Evolutionary conservation across 2,888 invertebrate species (phyloP), one percentile per base, ranked within the genome.

Genomic region (Morpho achilles): DNA sequence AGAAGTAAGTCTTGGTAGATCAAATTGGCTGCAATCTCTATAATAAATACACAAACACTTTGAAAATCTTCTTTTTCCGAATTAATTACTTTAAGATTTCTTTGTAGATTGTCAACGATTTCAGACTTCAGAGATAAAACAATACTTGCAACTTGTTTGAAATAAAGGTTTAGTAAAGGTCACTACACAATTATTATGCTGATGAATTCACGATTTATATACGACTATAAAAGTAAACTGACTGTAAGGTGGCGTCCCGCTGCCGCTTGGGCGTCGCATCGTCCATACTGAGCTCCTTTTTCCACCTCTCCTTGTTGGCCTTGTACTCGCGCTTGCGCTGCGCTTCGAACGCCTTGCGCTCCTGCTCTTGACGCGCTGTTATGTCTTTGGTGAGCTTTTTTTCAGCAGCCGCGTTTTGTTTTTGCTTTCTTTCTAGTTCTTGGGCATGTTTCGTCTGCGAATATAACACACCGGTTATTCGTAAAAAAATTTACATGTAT

Each of bases 301-400:
- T 99, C 95, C 98, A 97, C 71, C 97, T 91, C 79, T 99, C 99
- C 89, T 99, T 99, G 82, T 96, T 98, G 53, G 96, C 95, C 91
- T 96, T 96, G 91, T 99, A 99, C 88, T 99, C 98, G 84, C 97
- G 96, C 91, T 99, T 98, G 89, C 98, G 97, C 80, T 97, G 96
- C 69, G 95, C 92, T 79, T 96, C 96, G 82, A 98, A 97, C 64
- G 95, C 95, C 72, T 98, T 99, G 66, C 97, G 93, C 78, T 99
- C 99, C 68, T 95, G 94, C 68, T 98, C 98, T 77, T 99, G 98
- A 69, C 96, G 93, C 70, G 94, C 90, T 48, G 95, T 93, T 72
- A 99, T 98, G 79, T 98, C 97, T 84, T 98, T 99, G 63, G 95
- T 93, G 68, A 99, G 91, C 84, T 98, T 98, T 92, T 97, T 97